A percentile compares a stretch with the other conserved stretches of the same genome.
Evolutionary conservation across 2,797 vertebrate genomes (phyloP).

Genomic region (Aeoliscus strigatus): DNA sequence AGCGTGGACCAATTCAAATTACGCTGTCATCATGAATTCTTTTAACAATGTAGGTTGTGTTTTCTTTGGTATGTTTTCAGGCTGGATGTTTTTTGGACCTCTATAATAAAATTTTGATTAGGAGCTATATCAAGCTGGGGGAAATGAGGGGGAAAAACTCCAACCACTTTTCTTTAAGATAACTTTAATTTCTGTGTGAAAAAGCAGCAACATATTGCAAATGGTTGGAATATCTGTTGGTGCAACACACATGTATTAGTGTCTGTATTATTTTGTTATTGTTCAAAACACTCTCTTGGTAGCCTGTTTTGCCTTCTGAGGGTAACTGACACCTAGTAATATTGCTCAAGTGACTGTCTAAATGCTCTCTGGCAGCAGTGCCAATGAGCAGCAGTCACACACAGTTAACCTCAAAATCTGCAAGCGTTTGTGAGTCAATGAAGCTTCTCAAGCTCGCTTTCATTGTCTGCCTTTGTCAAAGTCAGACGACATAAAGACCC

Average conservation of each 20-base stretch:
- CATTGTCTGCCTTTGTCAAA: slow-evolving; percentile 54
- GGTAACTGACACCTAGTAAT: slow-evolving; percentile 26
- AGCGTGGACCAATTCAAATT: slow-evolving; percentile 1
- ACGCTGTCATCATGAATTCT: slow-evolving; percentile 6
- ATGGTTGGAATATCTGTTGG: not conserved
- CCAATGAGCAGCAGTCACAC: slow-evolving; percentile 73
- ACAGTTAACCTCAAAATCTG: slow-evolving; percentile 78
- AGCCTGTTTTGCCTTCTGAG: slow-evolving; percentile 10
- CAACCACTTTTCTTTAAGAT: too few relatives aligned
- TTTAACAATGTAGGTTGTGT: slow-evolving; percentile 1
- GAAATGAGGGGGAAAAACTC: too few relatives aligned
- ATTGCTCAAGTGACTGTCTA: slow-evolving; percentile 39
- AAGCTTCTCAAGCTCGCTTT: slow-evolving; percentile 64
- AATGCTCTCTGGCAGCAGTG: slow-evolving; percentile 61
- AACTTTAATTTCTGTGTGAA: too few relatives aligned
- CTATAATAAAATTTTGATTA: too few relatives aligned
- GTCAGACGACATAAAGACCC: slow-evolving; percentile 31
- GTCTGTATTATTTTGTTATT: too few relatives aligned
- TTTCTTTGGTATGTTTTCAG: slow-evolving; percentile 3
- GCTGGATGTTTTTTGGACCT: slow-evolving; percentile 1
- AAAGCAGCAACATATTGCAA: too few relatives aligned
- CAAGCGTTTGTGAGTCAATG: slow-evolving; percentile 69
- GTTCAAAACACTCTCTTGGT: slow-evolving; percentile 10
- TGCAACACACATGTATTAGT: too few relatives aligned
- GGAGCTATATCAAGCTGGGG: too few relatives aligned